Conservation (phyloP, 64 coral and sea anemone species). For the Porites lutea region DNA sequence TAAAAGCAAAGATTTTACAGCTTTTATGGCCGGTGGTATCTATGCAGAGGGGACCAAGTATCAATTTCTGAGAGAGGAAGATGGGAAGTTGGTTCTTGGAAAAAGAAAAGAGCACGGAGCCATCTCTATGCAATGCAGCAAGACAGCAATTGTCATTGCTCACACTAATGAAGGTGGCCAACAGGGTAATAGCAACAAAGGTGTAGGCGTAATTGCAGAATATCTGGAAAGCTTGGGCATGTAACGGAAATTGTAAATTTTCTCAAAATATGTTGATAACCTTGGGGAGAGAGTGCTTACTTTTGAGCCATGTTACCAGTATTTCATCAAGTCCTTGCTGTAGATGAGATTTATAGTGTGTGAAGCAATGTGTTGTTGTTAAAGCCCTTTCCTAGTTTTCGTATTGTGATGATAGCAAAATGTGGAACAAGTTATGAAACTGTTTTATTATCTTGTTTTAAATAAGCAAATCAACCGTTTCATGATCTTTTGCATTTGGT, state of each 20-base stretch:
- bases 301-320: neutral
- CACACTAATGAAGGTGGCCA: slow-evolving; percentile 50
- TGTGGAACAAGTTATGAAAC: neutral
- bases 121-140: slow-evolving; percentile 60
- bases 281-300: neutral
- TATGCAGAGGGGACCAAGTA: slow-evolving; percentile 50
- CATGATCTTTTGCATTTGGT: neutral
- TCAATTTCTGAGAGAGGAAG: slow-evolving; percentile 53
- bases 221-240: slow-evolving; percentile 47
- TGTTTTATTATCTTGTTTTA: neutral
- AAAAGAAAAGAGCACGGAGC: slow-evolving; percentile 55
- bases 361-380: neutral
- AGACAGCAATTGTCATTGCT: slow-evolving; percentile 73
- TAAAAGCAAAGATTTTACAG: slow-evolving; percentile 59
- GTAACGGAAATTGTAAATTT: slow-evolving; percentile 20
- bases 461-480: neutral
- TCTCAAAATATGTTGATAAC: neutral
- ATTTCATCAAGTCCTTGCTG: slow-evolving; percentile 15
- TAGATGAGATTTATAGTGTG: slow-evolving; percentile 24
- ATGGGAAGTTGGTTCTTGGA: slow-evolving; percentile 51
- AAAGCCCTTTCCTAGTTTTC: slow-evolving; percentile 9
- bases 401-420: neutral
- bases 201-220: slow-evolving; percentile 53
- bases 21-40: slow-evolving; percentile 53
- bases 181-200: slow-evolving; percentile 54